Percentiles rank a stretch among this genome's conserved stretches.
Conservation (phyloP, 2,888 invertebrate species). For the Ypsolopha scabrella region DNA sequence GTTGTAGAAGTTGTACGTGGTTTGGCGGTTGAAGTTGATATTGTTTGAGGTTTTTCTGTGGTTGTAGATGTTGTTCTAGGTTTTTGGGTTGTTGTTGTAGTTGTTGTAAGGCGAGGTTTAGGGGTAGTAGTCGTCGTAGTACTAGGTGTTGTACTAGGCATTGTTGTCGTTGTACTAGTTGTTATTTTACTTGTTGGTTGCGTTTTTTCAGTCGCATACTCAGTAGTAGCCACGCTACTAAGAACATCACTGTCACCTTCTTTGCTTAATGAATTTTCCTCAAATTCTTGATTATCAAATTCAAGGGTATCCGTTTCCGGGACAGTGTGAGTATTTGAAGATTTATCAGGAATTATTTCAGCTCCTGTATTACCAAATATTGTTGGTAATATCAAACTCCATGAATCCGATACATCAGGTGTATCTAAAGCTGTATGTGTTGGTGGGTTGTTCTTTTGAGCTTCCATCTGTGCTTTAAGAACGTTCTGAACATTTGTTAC, state of each 20-base stretch:
- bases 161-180: slow-evolving; percentile 14
- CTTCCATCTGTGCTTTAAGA: slow-evolving; percentile 81
- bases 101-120: slow-evolving; percentile 11
- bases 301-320: slow-evolving; percentile 58
- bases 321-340: slow-evolving; percentile 38
- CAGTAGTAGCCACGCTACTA: slow-evolving; percentile 19
- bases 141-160: slow-evolving; percentile 15
- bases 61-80: slow-evolving; percentile 11
- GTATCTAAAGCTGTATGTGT: slow-evolving; percentile 72
- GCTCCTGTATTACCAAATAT: slow-evolving; percentile 80
- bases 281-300: slow-evolving; percentile 24
- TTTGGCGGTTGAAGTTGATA: slow-evolving; percentile 13
- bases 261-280: slow-evolving; percentile 36
- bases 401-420: slow-evolving; percentile 80
- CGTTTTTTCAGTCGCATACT: slow-evolving; percentile 9
- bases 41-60: neutral
- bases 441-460: slow-evolving; percentile 63
- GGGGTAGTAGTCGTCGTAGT: slow-evolving; percentile 16
- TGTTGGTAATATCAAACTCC: slow-evolving; percentile 86
- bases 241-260: slow-evolving; percentile 33
- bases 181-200: slow-evolving; percentile 14
- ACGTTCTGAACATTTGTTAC: slow-evolving; percentile 88
- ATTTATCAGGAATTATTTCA: slow-evolving; percentile 69
- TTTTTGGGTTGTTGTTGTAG: slow-evolving; percentile 16
- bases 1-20: slow-evolving; percentile 13